Evolutionary conservation across 35 echinoderm and acorn worm species (phyloP), one percentile per base, ranked within the genome.

Genomic region (Lytechinus pictus): DNA sequence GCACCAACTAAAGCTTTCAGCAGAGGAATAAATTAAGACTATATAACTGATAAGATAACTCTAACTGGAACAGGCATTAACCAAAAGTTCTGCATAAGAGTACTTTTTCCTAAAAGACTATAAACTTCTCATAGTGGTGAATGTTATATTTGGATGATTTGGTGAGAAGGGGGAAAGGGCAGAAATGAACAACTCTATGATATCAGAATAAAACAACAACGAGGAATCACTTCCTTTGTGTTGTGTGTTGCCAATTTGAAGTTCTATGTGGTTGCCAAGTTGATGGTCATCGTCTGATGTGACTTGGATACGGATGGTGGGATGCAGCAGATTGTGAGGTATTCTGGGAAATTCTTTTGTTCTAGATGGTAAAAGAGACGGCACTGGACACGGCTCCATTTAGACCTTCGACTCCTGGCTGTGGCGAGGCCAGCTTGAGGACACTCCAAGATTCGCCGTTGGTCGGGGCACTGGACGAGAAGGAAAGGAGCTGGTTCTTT

Each of bases 391-490:
- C 94, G 28, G 86, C 72, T 6, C 86, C 72, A 33, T 54, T 56
- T 27, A 96, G 61, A 55, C 27, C 86, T 27, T 96, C 96, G 0
- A 89, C 53, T 56, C 92, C 92, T 13, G 96, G 96, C 29, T 94
- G 86, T 2, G 96, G 86, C 9, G 92, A 57, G 54, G 96, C 92
- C 28, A 96, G 29, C 52, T 96, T 94, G 27, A 96, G 52, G 52
- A 66, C 96, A 28, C 96, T 94, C 96, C 96, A 96, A 7, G 92
- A 94, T 79, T 87, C 86, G 27, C 93, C 87, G 27, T 96, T 94
- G 52, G 94, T 94, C 56, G n/a, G 86, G 27, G 93, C 53, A 5
- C 92, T 94, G 27, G 93, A 94, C 5, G 92, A 54, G 54, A 88
- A 96, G 27, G 96, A 27, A 44, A 94, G 52, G 9, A 96, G 94